Conservation (phyloP, 1,140 invertebrate genomes). For the Cyclargus thomasi region DNA sequence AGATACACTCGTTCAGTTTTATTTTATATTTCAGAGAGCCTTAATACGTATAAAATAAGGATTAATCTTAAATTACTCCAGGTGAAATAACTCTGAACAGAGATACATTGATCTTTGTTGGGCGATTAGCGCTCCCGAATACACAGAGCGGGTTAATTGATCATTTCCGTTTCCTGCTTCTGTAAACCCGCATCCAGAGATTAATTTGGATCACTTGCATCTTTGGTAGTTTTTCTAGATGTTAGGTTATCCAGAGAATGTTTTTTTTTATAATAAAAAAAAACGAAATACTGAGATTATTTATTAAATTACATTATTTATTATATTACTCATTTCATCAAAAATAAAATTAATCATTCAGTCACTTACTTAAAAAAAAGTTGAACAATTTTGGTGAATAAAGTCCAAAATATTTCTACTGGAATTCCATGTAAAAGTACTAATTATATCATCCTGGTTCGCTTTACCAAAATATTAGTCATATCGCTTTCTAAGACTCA, state of each 20-base stretch:
- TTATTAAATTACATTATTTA: too few relatives aligned
- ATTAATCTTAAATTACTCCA: too few relatives aligned
- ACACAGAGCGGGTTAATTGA: constrained; percentile 29
- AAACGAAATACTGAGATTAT: too few relatives aligned
- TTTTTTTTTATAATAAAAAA: too few relatives aligned
- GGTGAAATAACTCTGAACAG: not conserved
- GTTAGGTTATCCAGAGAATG: not conserved
- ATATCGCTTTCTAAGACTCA: constrained; percentile 5
- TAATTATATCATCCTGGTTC: constrained; percentile 4
- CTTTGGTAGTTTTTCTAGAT: not conserved
- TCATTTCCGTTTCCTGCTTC: constrained; percentile 32
- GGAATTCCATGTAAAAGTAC: not conserved
- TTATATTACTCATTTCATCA: too few relatives aligned
- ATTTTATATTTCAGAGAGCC: too few relatives aligned
- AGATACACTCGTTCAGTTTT: constrained; percentile 15
- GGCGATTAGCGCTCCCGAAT: constrained; percentile 29
- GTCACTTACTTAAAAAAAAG: too few relatives aligned
- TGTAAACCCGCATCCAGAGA: constrained; percentile 13
- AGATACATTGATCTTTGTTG: constrained; percentile 31
- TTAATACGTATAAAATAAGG: too few relatives aligned
- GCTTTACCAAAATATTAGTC: not conserved
- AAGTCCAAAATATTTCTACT: not conserved
- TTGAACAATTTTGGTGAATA: too few relatives aligned
- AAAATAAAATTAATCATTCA: too few relatives aligned
- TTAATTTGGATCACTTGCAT: not conserved